Evolutionary conservation across 1,140 invertebrate genomes (phyloP).

Genomic region (Euschistus heros): DNA sequence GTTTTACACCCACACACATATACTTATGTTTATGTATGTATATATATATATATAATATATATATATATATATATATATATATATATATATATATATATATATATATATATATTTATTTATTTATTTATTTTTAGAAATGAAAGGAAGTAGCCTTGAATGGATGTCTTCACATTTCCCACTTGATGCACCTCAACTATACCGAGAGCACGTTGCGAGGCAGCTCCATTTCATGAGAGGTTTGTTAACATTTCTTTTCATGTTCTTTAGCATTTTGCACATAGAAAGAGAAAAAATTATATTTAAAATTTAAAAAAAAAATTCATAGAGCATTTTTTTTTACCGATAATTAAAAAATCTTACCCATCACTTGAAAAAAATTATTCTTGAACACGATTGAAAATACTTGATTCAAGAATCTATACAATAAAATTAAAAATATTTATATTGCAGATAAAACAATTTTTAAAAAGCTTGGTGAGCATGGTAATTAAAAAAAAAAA

Average conservation of each 20-base stretch:
- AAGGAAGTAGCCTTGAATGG: slow-evolving; percentile 19
- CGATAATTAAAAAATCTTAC: too few species aligned
- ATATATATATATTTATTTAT: background rate
- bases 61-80: background rate
- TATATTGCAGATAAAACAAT: too few species aligned
- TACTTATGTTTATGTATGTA: background rate
- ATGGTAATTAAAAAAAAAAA: too few species aligned
- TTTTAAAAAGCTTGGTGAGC: too few species aligned
- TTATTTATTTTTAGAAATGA: slow-evolving; percentile 13
- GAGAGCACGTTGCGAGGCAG: slow-evolving; percentile 20
- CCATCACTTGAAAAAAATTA: too few species aligned
- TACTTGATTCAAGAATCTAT: too few species aligned
- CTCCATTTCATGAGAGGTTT: slow-evolving; percentile 24
- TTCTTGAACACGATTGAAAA: too few species aligned
- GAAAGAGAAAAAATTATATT: background rate
- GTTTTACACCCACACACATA: too few species aligned
- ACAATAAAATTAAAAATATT: too few species aligned
- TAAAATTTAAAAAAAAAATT: too few species aligned
- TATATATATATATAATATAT: background rate
- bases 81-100: background rate
- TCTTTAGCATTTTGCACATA: background rate
- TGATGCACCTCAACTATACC: slow-evolving; percentile 18
- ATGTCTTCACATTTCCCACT: slow-evolving; percentile 16
- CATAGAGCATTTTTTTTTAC: too few species aligned
- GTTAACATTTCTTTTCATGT: background rate